phyloP scores from a whole-genome alignment of 2,797 vertebrate genomes.

The Myotis planiceps region DNA sequence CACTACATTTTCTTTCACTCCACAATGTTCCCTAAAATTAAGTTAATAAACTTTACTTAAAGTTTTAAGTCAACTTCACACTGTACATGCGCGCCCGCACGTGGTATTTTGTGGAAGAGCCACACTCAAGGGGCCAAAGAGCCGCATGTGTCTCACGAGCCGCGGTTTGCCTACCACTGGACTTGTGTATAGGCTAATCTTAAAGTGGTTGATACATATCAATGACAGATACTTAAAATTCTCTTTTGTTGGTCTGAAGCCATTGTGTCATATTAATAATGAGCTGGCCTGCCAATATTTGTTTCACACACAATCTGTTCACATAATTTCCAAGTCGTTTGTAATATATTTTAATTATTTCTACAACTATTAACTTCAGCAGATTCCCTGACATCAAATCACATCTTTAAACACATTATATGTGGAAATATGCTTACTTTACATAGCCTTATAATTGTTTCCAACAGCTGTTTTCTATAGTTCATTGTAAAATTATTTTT shows the following conservation, averaged over 20 bases:
- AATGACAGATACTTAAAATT: not conserved
- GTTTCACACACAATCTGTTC: not conserved
- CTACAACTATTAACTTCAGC: not conserved
- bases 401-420: not conserved
- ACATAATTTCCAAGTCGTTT: not conserved
- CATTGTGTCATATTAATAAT: not conserved
- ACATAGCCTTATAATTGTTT: not conserved
- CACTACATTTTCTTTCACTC: no score
- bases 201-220: not conserved
- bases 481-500: slow-evolving; percentile 48
- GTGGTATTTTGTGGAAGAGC: not conserved
- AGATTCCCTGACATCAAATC: not conserved
- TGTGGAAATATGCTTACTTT: not conserved
- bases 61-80: no score
- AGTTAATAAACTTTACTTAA: no score
- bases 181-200: not conserved
- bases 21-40: no score
- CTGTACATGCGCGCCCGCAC: no score
- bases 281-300: not conserved
- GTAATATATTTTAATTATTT: not conserved
- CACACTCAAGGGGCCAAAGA: no score
- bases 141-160: no score
- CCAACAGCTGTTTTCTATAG: not conserved
- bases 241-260: not conserved
- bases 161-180: no score